Conservation (phyloP, 2,113 vertebrate species). For the Gymnocephalus cernua region DNA sequence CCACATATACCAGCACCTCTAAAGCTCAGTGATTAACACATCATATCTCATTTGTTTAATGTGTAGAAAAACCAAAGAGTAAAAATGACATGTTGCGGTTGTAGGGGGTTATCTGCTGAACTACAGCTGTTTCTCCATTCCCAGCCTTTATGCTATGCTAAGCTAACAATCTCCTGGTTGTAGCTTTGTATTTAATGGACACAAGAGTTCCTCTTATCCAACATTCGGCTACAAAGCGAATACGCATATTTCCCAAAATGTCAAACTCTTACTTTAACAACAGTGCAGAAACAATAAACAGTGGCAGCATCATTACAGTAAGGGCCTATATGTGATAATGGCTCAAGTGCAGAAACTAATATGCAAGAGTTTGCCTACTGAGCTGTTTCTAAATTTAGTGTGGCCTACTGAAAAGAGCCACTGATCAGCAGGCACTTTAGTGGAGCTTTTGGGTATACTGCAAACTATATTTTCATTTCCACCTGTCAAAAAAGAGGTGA, state of each 20-base stretch:
- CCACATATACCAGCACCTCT: background rate
- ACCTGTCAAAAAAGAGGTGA: constrained; percentile 41
- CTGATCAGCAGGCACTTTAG: constrained; percentile 3
- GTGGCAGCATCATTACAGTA: background rate
- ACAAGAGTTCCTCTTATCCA: background rate
- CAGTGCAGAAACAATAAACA: background rate
- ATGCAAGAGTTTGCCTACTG: background rate
- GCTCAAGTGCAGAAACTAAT: background rate
- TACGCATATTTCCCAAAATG: background rate
- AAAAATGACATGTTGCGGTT: background rate
- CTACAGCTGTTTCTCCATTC: background rate
- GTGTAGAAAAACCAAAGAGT: no score
- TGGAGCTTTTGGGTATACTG: background rate
- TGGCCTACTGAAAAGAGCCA: background rate
- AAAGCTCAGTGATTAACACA: background rate
- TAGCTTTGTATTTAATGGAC: background rate
- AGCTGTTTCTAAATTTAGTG: constrained; percentile 15
- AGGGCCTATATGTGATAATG: background rate
- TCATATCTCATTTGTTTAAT: background rate
- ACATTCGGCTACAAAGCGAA: background rate
- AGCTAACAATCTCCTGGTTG: background rate
- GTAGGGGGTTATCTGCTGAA: background rate
- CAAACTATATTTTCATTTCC: constrained; percentile 63
- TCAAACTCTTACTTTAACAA: background rate
- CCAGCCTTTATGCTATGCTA: background rate